Conservation (phyloP, 2,888 invertebrate genomes). For the Yponomeuta evonymella region DNA sequence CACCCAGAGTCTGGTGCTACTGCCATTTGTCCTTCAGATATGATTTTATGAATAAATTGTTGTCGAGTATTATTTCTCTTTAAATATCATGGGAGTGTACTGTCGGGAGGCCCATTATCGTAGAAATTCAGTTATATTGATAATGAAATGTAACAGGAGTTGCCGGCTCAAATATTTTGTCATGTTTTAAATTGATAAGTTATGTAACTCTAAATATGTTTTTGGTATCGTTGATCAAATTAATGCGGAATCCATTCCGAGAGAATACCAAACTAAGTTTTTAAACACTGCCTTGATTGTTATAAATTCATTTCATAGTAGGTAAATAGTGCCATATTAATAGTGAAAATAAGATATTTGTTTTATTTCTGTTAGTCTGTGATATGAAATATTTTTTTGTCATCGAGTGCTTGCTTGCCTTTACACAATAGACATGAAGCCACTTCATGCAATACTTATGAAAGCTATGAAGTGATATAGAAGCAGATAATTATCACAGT, state of each 20-base stretch:
- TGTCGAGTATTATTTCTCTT: constrained; percentile 65
- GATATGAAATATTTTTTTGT: constrained; percentile 60
- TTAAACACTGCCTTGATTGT: constrained; percentile 50
- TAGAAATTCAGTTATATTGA: constrained; percentile 67
- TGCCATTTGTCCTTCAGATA: constrained; percentile 53
- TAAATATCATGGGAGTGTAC: constrained; percentile 53
- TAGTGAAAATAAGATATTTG: constrained; percentile 55
- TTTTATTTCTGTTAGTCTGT: constrained; percentile 68
- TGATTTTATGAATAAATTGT: constrained; percentile 64
- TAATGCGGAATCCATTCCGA: constrained; percentile 1
- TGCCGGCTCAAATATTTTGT: constrained; percentile 14
- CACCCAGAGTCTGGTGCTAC: constrained; percentile 45
- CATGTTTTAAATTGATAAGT: not conserved
- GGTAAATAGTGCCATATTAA: constrained; percentile 64
- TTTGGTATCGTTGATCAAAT: not conserved
- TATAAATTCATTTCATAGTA: constrained; percentile 49
- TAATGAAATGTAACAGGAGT: constrained; percentile 69
- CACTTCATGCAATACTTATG: not conserved
- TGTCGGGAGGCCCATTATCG: constrained; percentile 56
- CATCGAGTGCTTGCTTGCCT: constrained; percentile 58
- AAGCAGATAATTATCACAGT: constrained; percentile 4
- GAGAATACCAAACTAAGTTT: constrained; percentile 21
- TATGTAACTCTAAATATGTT: constrained; percentile 1
- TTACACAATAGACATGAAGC: constrained; percentile 12
- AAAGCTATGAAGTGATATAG: not conserved